These are phyloP conservation scores for Hiodon alosoides DNA, from an alignment of 2,113 vertebrate genomes.

Conservation along the genomic window DNA sequence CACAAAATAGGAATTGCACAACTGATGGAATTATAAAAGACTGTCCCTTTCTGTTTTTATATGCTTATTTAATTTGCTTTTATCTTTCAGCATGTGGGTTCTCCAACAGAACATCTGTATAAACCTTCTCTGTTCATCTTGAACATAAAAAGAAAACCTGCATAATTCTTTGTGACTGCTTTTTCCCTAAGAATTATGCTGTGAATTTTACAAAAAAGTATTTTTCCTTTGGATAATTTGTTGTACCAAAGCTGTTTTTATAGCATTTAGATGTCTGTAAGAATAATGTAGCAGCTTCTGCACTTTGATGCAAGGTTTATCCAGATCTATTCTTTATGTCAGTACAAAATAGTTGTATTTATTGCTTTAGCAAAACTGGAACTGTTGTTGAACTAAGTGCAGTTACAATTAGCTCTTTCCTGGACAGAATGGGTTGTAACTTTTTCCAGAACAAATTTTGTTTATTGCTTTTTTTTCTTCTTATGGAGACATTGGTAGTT, in stretches of 20 bases:
- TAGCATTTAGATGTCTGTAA: constrained; percentile 99
- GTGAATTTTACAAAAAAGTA: constrained; percentile 99
- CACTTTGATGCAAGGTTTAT: constrained; percentile 98
- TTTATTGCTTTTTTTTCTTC: constrained; percentile 68
- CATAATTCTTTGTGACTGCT: constrained; percentile 99
- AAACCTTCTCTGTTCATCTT: constrained; percentile 93
- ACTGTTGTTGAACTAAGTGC: constrained; percentile 80
- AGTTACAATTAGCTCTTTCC: constrained; percentile 83
- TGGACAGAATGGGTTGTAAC: constrained; percentile 79
- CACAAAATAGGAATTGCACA: constrained; percentile 91
- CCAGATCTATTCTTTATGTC: constrained; percentile 93
- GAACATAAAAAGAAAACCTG: constrained; percentile 74
- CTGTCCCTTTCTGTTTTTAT: constrained; percentile 82
- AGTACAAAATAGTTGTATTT: constrained; percentile 94
- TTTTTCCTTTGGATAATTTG: constrained; percentile 99
- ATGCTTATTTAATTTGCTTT: constrained; percentile 54
- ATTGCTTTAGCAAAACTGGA: constrained; percentile 97
- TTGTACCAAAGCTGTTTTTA: constrained; percentile 99
- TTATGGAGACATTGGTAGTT: constrained; percentile 71
- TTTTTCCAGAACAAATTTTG: constrained; percentile 50
- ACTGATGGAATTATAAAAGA: constrained; percentile 90
- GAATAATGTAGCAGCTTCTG: constrained; percentile 99
- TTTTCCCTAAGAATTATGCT: constrained; percentile 99
- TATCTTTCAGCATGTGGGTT: constrained; percentile 87
- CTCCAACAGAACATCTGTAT: constrained; percentile 95